These are phyloP conservation scores for Galerucella calmariensis DNA, from an alignment of 2,888 invertebrate genomes.

Conservation along the genomic window DNA sequence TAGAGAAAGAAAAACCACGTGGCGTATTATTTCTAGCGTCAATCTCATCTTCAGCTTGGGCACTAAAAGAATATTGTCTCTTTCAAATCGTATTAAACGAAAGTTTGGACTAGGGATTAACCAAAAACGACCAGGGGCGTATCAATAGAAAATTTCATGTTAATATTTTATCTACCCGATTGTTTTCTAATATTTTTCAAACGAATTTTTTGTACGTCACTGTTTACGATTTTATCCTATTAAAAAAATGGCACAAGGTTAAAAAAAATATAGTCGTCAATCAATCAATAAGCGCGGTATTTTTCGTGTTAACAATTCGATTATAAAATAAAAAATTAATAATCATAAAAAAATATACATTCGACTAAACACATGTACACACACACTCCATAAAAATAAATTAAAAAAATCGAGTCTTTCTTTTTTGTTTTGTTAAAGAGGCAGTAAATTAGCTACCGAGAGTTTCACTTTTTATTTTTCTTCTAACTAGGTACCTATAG, in stretches of 20 bases:
- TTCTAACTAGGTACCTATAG: constrained; percentile 65
- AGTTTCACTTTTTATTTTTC: constrained; percentile 14
- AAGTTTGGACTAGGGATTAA: too few species aligned
- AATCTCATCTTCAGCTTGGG: too few species aligned
- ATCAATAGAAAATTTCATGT: too few species aligned
- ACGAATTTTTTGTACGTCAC: neutral
- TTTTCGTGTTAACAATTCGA: constrained; percentile 23
- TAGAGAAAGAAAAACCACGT: too few species aligned
- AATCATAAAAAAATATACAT: constrained; percentile 43
- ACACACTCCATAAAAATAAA: constrained; percentile 52
- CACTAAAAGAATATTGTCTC: too few species aligned
- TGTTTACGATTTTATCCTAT: neutral
- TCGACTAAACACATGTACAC: constrained; percentile 50
- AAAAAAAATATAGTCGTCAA: constrained; percentile 18
- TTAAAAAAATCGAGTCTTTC: constrained; percentile 50
- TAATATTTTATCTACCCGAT: too few species aligned
- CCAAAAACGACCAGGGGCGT: too few species aligned
- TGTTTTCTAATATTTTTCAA: neutral
- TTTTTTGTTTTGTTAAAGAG: constrained; percentile 46
- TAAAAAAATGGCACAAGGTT: constrained; percentile 28
- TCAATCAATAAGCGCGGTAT: constrained; percentile 11
- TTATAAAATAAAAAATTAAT: constrained; percentile 36
- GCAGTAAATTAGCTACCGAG: constrained; percentile 48
- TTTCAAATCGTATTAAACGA: too few species aligned
- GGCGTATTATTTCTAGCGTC: too few species aligned